A percentile compares a stretch with the other conserved stretches of the same genome.
Evolutionary conservation across 2,888 invertebrate species (phyloP).

Genomic region (Nomada hirtipes): DNA sequence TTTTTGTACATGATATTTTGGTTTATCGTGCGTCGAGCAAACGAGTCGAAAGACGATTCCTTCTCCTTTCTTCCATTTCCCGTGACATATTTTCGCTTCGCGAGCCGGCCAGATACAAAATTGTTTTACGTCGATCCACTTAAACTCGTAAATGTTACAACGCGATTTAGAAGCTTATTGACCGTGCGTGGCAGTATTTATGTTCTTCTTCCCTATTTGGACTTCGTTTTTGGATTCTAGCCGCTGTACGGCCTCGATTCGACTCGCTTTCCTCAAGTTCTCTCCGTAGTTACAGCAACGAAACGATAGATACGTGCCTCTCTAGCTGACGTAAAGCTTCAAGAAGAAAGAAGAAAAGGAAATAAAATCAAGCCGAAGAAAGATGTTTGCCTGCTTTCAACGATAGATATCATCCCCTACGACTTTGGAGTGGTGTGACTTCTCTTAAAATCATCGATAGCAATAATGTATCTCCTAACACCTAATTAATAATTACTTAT

Average conservation of each 20-base stretch:
- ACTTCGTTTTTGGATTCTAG: neutral
- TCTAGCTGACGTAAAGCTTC: neutral
- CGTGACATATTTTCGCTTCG: neutral
- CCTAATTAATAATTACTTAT: slow-evolving; percentile 54
- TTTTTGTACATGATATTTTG: slow-evolving; percentile 14
- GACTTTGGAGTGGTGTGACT: slow-evolving; percentile 39
- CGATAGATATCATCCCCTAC: slow-evolving; percentile 12
- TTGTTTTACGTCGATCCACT: slow-evolving; percentile 16
- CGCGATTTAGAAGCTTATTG: slow-evolving; percentile 42
- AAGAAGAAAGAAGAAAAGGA: neutral
- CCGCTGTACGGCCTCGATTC: slow-evolving; percentile 5
- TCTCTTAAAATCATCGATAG: slow-evolving; percentile 43
- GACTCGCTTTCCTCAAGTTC: slow-evolving; percentile 3
- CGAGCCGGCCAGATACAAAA: slow-evolving; percentile 19
- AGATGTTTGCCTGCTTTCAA: slow-evolving; percentile 14
- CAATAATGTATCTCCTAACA: slow-evolving; percentile 34
- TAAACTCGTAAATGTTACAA: slow-evolving; percentile 9
- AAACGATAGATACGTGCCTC: slow-evolving; percentile 29
- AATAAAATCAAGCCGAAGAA: neutral
- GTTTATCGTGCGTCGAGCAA: slow-evolving; percentile 22
- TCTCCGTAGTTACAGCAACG: neutral
- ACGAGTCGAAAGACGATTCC: slow-evolving; percentile 25
- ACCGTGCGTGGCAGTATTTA: slow-evolving; percentile 46
- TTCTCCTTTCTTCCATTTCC: neutral
- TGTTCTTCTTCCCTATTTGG: neutral